Percentiles rank a stretch among this genome's conserved stretches.
Evolutionary conservation across 1,140 invertebrate genomes (phyloP).

Genomic region (Hylaeus anthracinus): DNA sequence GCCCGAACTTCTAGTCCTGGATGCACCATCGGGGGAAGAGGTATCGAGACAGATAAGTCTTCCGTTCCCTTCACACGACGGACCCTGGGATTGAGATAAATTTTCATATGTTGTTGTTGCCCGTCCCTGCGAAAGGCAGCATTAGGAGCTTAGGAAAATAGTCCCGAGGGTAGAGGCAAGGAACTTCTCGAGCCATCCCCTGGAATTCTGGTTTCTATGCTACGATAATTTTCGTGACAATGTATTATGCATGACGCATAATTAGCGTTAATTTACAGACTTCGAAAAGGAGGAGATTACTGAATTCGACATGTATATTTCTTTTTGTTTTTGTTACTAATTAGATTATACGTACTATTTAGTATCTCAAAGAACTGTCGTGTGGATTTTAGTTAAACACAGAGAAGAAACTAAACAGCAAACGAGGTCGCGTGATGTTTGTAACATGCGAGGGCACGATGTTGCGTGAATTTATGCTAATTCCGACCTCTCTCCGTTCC

Average conservation of each 20-base stretch:
- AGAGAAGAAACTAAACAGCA: background rate
- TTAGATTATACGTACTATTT: slow-evolving; percentile 5
- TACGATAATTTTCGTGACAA: too few relatives aligned
- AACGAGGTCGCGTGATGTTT: background rate
- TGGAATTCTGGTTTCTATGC: too few relatives aligned
- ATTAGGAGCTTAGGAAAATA: too few relatives aligned
- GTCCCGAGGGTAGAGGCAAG: too few relatives aligned
- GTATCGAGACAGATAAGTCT: slow-evolving; percentile 21
- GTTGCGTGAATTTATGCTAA: slow-evolving; percentile 38
- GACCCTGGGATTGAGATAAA: slow-evolving; percentile 16
- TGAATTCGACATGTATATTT: too few relatives aligned
- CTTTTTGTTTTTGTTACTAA: background rate
- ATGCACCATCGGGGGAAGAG: background rate
- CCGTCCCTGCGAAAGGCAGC: too few relatives aligned
- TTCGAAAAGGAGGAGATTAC: too few relatives aligned
- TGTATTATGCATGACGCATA: too few relatives aligned
- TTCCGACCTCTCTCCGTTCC: background rate
- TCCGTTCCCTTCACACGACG: background rate
- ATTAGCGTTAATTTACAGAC: too few relatives aligned
- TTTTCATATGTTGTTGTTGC: slow-evolving; percentile 12
- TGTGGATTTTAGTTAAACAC: background rate
- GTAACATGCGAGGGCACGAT: background rate
- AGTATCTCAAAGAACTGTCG: background rate
- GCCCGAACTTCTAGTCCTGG: background rate
- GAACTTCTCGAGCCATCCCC: too few relatives aligned